Evolutionary conservation across 2,888 invertebrate genomes (phyloP), one percentile per base, ranked within the genome.

Genomic region (Fabriciana adippe): DNA sequence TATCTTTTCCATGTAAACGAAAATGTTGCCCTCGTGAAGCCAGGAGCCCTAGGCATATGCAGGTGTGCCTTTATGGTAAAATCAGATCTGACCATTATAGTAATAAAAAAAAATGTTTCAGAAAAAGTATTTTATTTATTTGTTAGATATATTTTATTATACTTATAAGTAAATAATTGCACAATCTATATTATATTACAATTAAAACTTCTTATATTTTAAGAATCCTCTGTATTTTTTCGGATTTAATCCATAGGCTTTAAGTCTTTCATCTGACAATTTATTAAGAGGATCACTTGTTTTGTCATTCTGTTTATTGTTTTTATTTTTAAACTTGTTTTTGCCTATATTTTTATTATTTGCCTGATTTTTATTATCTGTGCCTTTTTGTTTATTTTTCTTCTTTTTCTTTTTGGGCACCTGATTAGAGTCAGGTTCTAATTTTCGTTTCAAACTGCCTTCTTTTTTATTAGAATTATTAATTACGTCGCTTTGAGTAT

Each of bases 241-340:
- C 0, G 98, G 98, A 92, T 98, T 98, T 51, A 98, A 94, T 64
- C 98, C 99, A 84, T 97, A 99, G 0, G 98, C 98, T 80, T 95
- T 94, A 11, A 99, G 92, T 73, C 99, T 94, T 74, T 96, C 96
- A 84, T 97, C 97, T 2, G 97, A 95, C 35, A 96, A 82, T 64
- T 87, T 88, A 48, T 78, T 79, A 21, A 92, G 76, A 11, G 89
- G 88, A 75, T 90, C 85, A 41, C 77, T 76, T 3, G 79, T 76
- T 56, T 79, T 77, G 3, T 74, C 78, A 47, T 73, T 78, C 21
- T 74, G 74, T 64, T 76, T 74, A 59, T 81, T 83, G 60, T 31
- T 48, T 31, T 81, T 82, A 18, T 79, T 77, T 68, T 83, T 83
- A 5, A 74, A 75, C 75, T 84, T 82, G 50, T 78, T 77, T 63